Evolutionary conservation across 2,113 vertebrate genomes (phyloP).

Genomic region (Leucopternis melanops): DNA sequence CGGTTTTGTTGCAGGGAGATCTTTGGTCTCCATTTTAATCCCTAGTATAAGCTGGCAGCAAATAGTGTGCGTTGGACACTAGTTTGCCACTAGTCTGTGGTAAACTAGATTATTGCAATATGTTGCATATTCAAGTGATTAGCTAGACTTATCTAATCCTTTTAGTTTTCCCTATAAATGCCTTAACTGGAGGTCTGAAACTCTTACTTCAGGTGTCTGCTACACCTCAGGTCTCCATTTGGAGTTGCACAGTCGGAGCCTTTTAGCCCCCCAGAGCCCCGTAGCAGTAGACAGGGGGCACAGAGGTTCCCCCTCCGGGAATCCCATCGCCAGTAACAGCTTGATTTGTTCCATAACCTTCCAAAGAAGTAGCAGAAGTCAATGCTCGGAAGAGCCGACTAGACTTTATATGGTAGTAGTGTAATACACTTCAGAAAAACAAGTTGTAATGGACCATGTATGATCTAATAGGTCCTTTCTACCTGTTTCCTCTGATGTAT

Average conservation of each 20-base stretch:
- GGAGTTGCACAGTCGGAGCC: accelerated
- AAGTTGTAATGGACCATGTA: not conserved
- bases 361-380: not conserved
- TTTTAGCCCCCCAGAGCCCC: not conserved
- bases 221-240: not conserved
- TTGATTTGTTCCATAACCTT: not conserved
- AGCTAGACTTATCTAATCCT: not conserved
- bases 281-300: not conserved
- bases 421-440: not conserved
- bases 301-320: not conserved
- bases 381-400: not conserved
- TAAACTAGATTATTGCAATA: not conserved
- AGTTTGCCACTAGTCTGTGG: not conserved
- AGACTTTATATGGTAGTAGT: not conserved
- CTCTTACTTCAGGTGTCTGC: not conserved
- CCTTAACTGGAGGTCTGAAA: not conserved
- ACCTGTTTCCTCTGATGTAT: not conserved
- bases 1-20: not conserved
- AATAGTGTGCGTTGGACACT: not conserved
- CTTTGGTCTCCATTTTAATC: not conserved
- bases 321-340: not conserved
- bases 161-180: not conserved
- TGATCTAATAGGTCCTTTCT: not conserved
- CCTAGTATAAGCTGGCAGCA: not conserved
- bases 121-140: not conserved